A percentile compares a stretch with the other conserved stretches of the same genome.
Conservation (phyloP, 2,888 invertebrate species). For the Anodontia alba region DNA sequence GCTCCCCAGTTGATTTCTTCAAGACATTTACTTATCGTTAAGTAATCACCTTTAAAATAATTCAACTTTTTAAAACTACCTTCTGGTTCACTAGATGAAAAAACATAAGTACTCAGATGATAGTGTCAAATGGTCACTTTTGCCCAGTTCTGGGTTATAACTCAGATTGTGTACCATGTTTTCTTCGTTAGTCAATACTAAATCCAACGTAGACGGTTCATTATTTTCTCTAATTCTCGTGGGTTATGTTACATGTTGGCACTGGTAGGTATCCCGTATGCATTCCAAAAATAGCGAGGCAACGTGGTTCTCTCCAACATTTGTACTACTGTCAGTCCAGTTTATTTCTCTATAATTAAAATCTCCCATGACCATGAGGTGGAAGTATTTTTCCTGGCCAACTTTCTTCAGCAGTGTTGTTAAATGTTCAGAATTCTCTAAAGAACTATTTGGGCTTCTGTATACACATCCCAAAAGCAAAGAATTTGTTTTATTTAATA, state of each 20-base stretch:
- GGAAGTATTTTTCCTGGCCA: neutral
- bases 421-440: neutral
- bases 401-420: neutral
- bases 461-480: neutral
- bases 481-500: neutral
- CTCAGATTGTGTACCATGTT: neutral
- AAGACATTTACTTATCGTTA: neutral
- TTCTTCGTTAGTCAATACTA: neutral
- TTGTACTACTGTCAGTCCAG: neutral
- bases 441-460: neutral
- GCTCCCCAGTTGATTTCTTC: neutral
- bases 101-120: neutral
- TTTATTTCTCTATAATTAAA: neutral
- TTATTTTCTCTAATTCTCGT: neutral
- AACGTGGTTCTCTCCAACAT: neutral
- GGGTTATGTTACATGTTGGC: neutral
- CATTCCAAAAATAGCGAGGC: neutral
- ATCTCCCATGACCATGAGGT: neutral
- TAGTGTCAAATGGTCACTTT: neutral
- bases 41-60: too few species aligned
- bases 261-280: neutral
- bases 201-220: neutral
- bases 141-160: neutral
- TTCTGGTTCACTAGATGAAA: neutral
- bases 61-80: neutral